These are phyloP conservation scores for Drosophila seguyi DNA, from an alignment of 1,140 invertebrate genomes.

Conservation along the genomic window DNA sequence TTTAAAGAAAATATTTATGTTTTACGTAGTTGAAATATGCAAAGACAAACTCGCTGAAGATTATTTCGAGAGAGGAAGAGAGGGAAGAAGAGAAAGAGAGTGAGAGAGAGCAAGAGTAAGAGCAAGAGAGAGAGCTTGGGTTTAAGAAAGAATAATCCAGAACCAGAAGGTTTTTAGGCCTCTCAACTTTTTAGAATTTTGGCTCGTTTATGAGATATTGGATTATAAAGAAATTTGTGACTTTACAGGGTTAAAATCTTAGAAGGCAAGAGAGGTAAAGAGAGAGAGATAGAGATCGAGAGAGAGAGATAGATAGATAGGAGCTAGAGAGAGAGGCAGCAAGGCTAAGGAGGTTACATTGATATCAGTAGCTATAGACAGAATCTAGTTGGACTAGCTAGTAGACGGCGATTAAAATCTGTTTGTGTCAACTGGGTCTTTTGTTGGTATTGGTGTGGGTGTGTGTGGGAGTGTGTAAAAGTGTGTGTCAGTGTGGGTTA, in stretches of 20 bases:
- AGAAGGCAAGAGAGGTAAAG: slow-evolving; percentile 5
- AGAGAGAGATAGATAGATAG: neutral
- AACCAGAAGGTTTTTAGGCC: neutral
- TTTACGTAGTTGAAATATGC: neutral
- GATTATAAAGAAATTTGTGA: neutral
- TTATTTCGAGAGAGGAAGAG: neutral
- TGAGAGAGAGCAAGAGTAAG: too few species aligned
- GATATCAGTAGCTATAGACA: slow-evolving; percentile 49
- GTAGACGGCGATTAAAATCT: slow-evolving; percentile 50
- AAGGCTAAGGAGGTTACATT: slow-evolving; percentile 19
- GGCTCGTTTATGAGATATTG: neutral
- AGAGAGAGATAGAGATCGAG: neutral
- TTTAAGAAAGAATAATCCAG: neutral
- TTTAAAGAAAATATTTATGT: too few species aligned
- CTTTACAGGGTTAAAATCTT: neutral
- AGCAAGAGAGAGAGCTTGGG: slow-evolving; percentile 1
- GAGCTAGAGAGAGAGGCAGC: slow-evolving; percentile 18
- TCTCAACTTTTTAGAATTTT: neutral
- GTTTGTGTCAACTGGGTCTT: slow-evolving; percentile 33
- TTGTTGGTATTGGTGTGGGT: slow-evolving; percentile 16
- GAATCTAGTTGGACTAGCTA: slow-evolving; percentile 48
- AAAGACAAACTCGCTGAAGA: neutral
- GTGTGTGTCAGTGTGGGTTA: slow-evolving; percentile 52
- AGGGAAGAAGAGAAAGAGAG: neutral
- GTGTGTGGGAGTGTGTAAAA: slow-evolving; percentile 19